These are phyloP conservation scores for Loripinus fragilis DNA, from an alignment of 2,888 invertebrate species.

Conservation along the genomic window DNA sequence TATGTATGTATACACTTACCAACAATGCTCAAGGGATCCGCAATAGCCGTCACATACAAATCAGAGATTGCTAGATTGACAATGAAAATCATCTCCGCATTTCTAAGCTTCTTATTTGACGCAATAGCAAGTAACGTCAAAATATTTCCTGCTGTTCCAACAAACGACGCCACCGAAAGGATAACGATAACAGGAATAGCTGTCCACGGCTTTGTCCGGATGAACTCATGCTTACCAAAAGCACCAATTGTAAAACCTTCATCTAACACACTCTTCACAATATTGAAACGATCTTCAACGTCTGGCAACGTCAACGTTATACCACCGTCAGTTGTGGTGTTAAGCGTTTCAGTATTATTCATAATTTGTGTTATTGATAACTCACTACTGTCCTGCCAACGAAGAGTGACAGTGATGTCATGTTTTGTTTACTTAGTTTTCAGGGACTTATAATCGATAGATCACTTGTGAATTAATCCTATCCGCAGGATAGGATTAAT, in stretches of 20 bases:
- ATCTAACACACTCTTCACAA: neutral
- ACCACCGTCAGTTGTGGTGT: neutral
- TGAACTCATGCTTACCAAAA: conserved; percentile 27
- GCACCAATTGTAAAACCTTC: neutral
- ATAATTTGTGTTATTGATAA: too few species aligned
- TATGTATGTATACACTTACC: too few species aligned
- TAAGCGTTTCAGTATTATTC: neutral
- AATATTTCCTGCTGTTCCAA: conserved; percentile 37
- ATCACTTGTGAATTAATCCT: too few species aligned
- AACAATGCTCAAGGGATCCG: conserved; percentile 35
- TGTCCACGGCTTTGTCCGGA: conserved; percentile 5
- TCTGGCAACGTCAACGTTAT: neutral
- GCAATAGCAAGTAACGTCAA: conserved; percentile 24
- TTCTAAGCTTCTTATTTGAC: conserved; percentile 1
- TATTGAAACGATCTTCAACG: neutral
- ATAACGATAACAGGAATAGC: conserved; percentile 24
- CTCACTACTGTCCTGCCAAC: too few species aligned
- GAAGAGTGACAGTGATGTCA: too few species aligned
- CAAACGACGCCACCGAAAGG: conserved; percentile 13
- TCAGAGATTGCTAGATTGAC: conserved; percentile 34
- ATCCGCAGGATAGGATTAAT: too few species aligned
- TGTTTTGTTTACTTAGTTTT: too few species aligned
- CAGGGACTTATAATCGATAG: too few species aligned
- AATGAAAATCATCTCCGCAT: conserved; percentile 28
- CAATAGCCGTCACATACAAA: conserved; percentile 20